Conservation (phyloP, 2,888 invertebrate genomes). For the Clivina fossor region DNA sequence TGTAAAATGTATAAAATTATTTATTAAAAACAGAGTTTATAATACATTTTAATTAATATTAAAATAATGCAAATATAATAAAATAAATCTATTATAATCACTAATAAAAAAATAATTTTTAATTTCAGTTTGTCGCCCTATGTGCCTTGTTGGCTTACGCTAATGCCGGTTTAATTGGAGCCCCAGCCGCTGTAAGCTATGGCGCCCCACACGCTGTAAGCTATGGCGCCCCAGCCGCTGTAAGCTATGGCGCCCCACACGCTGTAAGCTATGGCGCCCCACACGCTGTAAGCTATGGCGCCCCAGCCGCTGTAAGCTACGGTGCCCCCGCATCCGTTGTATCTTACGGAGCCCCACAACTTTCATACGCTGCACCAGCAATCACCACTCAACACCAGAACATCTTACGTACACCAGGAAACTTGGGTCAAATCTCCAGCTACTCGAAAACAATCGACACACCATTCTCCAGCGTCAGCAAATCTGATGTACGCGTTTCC, state of each 20-base stretch:
- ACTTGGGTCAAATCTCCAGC: conserved; percentile 65
- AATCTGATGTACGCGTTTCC: conserved; percentile 64
- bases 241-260: conserved; percentile 20
- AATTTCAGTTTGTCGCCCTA: conserved; percentile 39
- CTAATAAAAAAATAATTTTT: conserved; percentile 7
- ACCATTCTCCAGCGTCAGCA: conserved; percentile 66
- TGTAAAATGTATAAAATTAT: not conserved
- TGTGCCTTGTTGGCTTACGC: conserved; percentile 42
- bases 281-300: conserved; percentile 44
- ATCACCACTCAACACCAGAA: conserved; percentile 59
- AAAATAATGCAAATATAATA: too few relatives aligned
- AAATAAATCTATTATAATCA: too few relatives aligned
- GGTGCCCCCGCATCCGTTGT: conserved; percentile 17
- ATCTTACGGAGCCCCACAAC: conserved; percentile 44
- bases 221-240: conserved; percentile 39
- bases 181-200: conserved; percentile 38
- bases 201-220: conserved; percentile 38
- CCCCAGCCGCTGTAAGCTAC: conserved; percentile 45
- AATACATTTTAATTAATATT: conserved; percentile 5
- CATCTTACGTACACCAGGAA: conserved; percentile 60
- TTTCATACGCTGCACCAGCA: conserved; percentile 53
- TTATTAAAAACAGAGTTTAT: not conserved
- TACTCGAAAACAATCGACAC: conserved; percentile 67
- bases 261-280: conserved; percentile 43
- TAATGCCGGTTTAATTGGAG: conserved; percentile 42